Base-by-base conservation (phyloP, 1,140 invertebrate genomes). In the Pogonognathellus flavescens region DNA sequence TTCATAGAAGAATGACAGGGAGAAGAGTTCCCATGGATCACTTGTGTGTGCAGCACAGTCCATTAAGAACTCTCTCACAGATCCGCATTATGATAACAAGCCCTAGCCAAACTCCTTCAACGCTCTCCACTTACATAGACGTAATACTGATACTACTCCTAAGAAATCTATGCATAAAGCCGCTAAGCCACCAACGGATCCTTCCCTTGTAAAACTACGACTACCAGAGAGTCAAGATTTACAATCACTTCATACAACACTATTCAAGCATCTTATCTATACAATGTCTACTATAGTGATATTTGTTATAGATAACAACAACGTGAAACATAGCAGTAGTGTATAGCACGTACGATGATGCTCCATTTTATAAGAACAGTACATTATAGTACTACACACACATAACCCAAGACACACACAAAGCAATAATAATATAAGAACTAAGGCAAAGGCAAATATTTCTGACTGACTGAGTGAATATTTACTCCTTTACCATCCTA, bases 21-120 rank as follows among this genome's bases (percentile, higher is more conserved):
- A 41, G 11, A 25, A 66, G 62, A 25, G 62, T 66, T 25, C 20
- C 8, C 22, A 66, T 31, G 70, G 70, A 76, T 76, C 31, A 76
- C 25, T 49, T 76, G 70, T 76, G 70, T 25, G 41, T 76, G 41
- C 16, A 76, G 70, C 70, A 50, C 70, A 31, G 49, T 41, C 70
- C 70, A 76, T 76, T 76, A 76, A 76, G 70, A 50, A 50, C 70
- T 41, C 70, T 76, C 25, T 76, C 7, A 16, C 1, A 57, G 80
- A 82, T 82, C 80, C 52, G 55, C 52, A 59, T 82, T 59, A 20
- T 55, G 80, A 82, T 82, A 82, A 82, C 50, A 22, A 59, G 13
- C 52, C 55, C 50, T 82, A n/a, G n/a, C n/a, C n/a, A n/a, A n/a
- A n/a, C 52, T 8, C 53, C 62, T 70, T 41, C 18, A 22, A 57